These are phyloP conservation scores for Calliopum simillimum DNA, from an alignment of 2,888 invertebrate genomes.

Conservation along the genomic window DNA sequence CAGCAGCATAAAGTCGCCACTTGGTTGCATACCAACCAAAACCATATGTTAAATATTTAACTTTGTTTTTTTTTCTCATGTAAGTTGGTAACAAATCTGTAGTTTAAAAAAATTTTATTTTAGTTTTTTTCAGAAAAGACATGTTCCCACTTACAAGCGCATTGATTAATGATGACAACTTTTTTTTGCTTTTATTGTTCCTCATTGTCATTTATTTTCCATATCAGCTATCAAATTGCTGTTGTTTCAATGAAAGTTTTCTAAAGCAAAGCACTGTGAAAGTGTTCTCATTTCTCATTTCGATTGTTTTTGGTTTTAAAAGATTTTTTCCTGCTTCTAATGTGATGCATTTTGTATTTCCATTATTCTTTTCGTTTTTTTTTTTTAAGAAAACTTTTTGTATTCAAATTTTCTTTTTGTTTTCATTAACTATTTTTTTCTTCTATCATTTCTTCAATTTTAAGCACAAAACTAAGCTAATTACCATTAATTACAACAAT, in stretches of 20 bases:
- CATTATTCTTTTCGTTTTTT: not conserved
- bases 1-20: too few species aligned
- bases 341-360: not conserved
- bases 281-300: slow-evolving; percentile 22
- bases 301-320: not conserved
- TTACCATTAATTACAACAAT: too few species aligned
- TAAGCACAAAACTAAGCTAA: too few species aligned
- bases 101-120: not conserved
- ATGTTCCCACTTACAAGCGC: not conserved
- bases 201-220: not conserved
- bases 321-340: slow-evolving; percentile 7
- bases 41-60: too few species aligned
- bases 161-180: slow-evolving; percentile 27
- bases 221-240: not conserved
- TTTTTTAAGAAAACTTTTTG: not conserved
- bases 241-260: slow-evolving; percentile 24
- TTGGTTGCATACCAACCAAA: too few species aligned
- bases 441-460: too few species aligned
- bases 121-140: too few species aligned
- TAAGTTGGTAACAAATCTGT: not conserved
- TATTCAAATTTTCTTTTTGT: not conserved
- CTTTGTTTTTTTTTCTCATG: too few species aligned
- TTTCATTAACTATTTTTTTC: not conserved
- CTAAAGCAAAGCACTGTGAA: slow-evolving; percentile 7
- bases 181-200: not conserved